Evolutionary conservation across 1,140 invertebrate genomes (phyloP).

Genomic region (Drosophila pseudoobscura): DNA sequence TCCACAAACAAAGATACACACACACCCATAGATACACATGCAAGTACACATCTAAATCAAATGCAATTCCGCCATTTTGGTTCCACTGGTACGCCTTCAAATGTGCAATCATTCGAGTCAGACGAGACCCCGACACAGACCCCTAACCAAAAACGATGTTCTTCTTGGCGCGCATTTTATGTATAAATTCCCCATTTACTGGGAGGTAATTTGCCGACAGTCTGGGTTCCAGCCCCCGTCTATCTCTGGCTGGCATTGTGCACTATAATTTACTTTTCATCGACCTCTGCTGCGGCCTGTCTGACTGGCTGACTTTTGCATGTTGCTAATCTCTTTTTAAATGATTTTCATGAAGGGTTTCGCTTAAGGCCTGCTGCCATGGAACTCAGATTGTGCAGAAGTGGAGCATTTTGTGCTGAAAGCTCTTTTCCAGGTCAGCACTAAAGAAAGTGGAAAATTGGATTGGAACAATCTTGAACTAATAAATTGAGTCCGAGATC

Average conservation of each 20-base stretch:
- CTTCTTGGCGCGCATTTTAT: slow-evolving; percentile 34
- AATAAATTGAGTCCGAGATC: no score
- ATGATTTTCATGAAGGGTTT: slow-evolving; percentile 40
- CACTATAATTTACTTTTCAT: slow-evolving; percentile 72
- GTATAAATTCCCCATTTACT: slow-evolving; percentile 67
- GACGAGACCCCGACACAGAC: slow-evolving; percentile 18
- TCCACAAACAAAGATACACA: slow-evolving; percentile 7
- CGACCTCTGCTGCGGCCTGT: slow-evolving; percentile 27
- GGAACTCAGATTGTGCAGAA: no score
- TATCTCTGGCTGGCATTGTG: slow-evolving; percentile 16
- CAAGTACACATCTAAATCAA: not conserved
- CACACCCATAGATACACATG: not conserved
- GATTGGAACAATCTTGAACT: no score
- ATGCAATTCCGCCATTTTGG: slow-evolving; percentile 68
- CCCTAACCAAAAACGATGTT: slow-evolving; percentile 7
- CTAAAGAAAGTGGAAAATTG: no score
- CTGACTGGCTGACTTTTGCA: slow-evolving; percentile 34
- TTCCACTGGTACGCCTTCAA: slow-evolving; percentile 52
- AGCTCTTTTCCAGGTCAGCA: no score
- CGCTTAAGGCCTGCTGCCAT: no score
- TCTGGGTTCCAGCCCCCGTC: slow-evolving; percentile 34
- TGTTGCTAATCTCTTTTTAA: slow-evolving; percentile 61
- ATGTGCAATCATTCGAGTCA: slow-evolving; percentile 53
- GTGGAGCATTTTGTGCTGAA: no score
- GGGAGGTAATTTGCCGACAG: slow-evolving; percentile 70